Percentiles rank a stretch among this genome's conserved stretches.
These are phyloP conservation scores for Carcharodon carcharias DNA, from an alignment of 2,797 vertebrate genomes.

Conservation along the genomic window DNA sequence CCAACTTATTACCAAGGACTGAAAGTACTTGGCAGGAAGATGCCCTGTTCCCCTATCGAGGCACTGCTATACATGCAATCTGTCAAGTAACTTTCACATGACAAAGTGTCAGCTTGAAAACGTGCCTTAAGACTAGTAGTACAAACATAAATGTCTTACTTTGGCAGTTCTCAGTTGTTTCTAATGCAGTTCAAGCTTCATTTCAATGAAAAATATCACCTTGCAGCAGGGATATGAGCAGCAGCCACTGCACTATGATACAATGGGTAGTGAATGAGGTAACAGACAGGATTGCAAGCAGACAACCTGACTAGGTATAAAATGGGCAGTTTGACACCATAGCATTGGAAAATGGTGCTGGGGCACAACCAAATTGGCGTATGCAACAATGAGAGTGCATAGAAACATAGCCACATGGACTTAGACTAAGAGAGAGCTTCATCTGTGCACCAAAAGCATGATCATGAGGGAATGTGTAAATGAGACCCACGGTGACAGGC, in stretches of 20 bases:
- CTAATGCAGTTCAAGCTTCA: neutral
- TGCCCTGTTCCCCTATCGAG: neutral
- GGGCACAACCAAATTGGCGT: neutral
- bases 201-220: neutral
- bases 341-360: neutral
- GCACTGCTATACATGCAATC: neutral
- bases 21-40: neutral
- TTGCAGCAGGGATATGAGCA: neutral
- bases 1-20: neutral
- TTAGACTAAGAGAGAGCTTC: neutral
- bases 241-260: neutral
- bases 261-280: neutral
- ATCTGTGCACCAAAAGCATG: neutral
- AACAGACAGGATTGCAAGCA: neutral
- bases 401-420: neutral
- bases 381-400: neutral
- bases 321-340: neutral
- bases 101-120: constrained; percentile 19
- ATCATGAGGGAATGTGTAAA: neutral
- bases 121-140: neutral
- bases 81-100: neutral
- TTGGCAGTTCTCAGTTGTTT: neutral
- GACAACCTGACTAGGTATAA: neutral
- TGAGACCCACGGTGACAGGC: neutral
- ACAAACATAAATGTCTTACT: neutral